Evolutionary conservation across 2,797 vertebrate species (phyloP).

Genomic region (Novumbra hubbsi): DNA sequence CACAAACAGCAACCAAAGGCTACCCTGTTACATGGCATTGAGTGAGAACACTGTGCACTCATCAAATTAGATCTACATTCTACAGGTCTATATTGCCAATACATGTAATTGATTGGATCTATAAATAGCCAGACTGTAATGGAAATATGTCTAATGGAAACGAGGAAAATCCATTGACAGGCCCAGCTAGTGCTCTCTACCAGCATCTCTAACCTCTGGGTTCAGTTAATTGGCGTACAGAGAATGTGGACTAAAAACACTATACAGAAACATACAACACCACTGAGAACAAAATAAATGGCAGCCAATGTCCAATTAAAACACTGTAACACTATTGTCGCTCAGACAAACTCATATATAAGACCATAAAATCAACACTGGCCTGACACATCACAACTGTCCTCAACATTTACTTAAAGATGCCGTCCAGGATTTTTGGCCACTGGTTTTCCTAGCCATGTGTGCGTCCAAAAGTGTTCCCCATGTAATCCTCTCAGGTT

Average conservation of each 20-base stretch:
- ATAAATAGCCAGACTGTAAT: slow-evolving; percentile 2
- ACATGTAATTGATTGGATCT: not conserved
- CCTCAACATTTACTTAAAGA: no score
- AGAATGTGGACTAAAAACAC: not conserved
- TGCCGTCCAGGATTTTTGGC: no score
- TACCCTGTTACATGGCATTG: not conserved
- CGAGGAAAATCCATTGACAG: not conserved
- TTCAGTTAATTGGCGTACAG: not conserved
- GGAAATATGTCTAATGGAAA: slow-evolving; percentile 3
- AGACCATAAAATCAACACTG: no score
- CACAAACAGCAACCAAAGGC: not conserved
- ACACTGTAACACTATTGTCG: not conserved
- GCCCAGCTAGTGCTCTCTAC: not conserved
- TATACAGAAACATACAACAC: not conserved
- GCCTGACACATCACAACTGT: no score
- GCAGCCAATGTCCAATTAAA: not conserved
- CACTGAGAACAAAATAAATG: not conserved
- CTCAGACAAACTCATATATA: not conserved
- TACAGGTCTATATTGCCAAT: not conserved
- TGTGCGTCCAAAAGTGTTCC: no score
- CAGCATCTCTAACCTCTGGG: not conserved
- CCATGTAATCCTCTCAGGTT: no score
- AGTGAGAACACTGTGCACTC: not conserved
- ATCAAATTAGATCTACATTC: slow-evolving; percentile 3
- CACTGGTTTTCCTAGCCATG: no score